phyloP scores from a whole-genome alignment of 2,797 vertebrate genomes.

The Neoniphon sammara region DNA sequence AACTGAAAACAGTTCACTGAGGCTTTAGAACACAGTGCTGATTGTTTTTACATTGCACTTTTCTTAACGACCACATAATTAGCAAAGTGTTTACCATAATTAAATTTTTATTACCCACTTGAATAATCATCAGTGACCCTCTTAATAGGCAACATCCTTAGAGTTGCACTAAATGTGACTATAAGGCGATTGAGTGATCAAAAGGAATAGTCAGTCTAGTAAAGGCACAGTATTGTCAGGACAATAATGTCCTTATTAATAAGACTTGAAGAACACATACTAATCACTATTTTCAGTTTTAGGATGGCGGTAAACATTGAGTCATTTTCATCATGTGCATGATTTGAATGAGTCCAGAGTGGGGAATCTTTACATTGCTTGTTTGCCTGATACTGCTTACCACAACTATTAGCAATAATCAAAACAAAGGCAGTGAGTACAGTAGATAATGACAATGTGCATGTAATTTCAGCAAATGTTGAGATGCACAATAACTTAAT shows the following conservation, averaged over 20 bases:
- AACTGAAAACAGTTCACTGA: slow-evolving; percentile 18
- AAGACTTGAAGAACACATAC: neutral
- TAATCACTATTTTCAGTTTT: neutral
- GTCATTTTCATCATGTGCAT: neutral
- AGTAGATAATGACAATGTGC: neutral
- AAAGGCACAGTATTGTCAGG: neutral
- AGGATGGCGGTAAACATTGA: neutral
- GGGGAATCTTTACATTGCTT: neutral
- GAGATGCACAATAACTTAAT: neutral
- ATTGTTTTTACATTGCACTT: slow-evolving; percentile 5
- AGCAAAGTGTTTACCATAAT: slow-evolving; percentile 32
- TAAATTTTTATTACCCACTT: slow-evolving; percentile 46
- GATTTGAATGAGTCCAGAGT: neutral
- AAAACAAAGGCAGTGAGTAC: neutral
- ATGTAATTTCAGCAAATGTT: neutral
- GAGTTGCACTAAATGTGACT: neutral
- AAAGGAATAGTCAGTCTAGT: neutral
- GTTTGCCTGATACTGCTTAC: too few species aligned
- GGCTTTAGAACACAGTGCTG: slow-evolving; percentile 8
- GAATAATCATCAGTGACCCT: slow-evolving; percentile 32
- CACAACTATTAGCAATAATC: neutral
- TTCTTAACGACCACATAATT: slow-evolving; percentile 31
- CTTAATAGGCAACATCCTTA: slow-evolving; percentile 28
- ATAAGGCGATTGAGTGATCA: neutral
- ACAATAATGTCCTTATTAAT: neutral